A percentile compares a stretch with the other conserved stretches of the same genome.
Evolutionary conservation across 1,140 invertebrate species (phyloP).

Genomic region (Drosophila kikkawai): DNA sequence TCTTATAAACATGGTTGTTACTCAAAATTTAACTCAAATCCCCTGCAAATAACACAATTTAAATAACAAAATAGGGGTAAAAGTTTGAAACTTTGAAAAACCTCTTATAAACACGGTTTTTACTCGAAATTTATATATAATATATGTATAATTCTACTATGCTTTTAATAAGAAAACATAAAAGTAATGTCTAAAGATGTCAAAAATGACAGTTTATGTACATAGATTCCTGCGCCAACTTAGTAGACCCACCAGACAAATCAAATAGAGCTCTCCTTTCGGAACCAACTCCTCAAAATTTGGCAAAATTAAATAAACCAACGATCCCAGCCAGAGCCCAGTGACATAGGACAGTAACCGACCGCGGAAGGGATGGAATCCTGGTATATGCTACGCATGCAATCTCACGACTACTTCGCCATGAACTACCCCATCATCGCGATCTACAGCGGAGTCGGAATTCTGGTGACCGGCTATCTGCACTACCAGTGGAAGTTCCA

Average conservation of each 20-base stretch:
- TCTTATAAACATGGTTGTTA: slow-evolving; percentile 11
- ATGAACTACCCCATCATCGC: slow-evolving; percentile 65
- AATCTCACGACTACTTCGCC: slow-evolving; percentile 58
- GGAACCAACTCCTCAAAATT: slow-evolving; percentile 26
- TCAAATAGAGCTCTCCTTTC: slow-evolving; percentile 19
- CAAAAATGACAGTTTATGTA: neutral
- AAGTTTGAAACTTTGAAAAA: too few relatives aligned
- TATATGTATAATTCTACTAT: too few relatives aligned
- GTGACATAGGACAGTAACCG: neutral
- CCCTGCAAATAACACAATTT: too few relatives aligned
- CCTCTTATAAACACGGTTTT: too few relatives aligned
- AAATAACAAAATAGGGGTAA: too few relatives aligned
- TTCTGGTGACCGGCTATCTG: slow-evolving; percentile 63
- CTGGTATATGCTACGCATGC: slow-evolving; percentile 46
- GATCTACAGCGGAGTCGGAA: slow-evolving; percentile 49
- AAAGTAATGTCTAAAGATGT: neutral
- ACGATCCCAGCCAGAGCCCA: neutral
- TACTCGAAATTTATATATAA: too few relatives aligned
- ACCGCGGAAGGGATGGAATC: slow-evolving; percentile 48
- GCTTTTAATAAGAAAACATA: neutral
- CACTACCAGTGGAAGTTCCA: slow-evolving; percentile 73
- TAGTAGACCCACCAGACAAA: slow-evolving; percentile 20
- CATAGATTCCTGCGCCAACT: neutral
- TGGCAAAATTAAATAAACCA: neutral
- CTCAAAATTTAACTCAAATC: neutral